Conservation (phyloP, 2,888 invertebrate genomes). For the Plemyria rubiginata region DNA sequence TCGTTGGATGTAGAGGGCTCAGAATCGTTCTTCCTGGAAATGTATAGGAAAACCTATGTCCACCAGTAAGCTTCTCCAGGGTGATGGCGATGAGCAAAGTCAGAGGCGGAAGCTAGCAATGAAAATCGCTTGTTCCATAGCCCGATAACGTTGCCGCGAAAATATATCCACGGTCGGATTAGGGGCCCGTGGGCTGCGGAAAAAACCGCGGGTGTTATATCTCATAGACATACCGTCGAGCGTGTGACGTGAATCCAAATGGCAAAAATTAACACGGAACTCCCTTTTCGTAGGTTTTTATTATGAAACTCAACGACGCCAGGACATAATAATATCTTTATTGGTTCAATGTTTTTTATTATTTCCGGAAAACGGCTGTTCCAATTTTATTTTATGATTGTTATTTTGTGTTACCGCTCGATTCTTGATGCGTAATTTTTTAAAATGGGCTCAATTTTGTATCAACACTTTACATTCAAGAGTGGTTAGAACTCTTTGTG, state of each 20-base stretch:
- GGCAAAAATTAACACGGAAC: constrained; percentile 51
- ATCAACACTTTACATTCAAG: too few relatives aligned
- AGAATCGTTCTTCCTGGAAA: too few relatives aligned
- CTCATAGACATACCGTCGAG: constrained; percentile 59
- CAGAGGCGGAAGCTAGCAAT: neutral
- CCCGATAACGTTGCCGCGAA: constrained; percentile 52
- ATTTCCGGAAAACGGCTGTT: constrained; percentile 1
- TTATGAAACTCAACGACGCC: constrained; percentile 29
- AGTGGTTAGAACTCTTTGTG: too few relatives aligned
- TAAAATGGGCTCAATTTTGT: too few relatives aligned
- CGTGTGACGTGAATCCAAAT: constrained; percentile 68
- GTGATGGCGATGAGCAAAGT: too few relatives aligned
- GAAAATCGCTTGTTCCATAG: constrained; percentile 46
- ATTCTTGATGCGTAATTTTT: neutral
- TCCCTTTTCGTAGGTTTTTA: constrained; percentile 21
- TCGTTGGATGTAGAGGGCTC: too few relatives aligned
- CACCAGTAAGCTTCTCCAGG: too few relatives aligned
- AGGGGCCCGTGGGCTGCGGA: constrained; percentile 56
- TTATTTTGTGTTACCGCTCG: neutral
- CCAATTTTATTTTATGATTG: neutral
- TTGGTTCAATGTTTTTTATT: constrained; percentile 17
- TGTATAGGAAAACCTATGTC: too few relatives aligned
- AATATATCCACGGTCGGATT: constrained; percentile 72
- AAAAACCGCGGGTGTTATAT: constrained; percentile 60
- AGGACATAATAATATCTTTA: constrained; percentile 10